Conservation (phyloP, 2,888 invertebrate species). For the Drosophila pullipes region DNA sequence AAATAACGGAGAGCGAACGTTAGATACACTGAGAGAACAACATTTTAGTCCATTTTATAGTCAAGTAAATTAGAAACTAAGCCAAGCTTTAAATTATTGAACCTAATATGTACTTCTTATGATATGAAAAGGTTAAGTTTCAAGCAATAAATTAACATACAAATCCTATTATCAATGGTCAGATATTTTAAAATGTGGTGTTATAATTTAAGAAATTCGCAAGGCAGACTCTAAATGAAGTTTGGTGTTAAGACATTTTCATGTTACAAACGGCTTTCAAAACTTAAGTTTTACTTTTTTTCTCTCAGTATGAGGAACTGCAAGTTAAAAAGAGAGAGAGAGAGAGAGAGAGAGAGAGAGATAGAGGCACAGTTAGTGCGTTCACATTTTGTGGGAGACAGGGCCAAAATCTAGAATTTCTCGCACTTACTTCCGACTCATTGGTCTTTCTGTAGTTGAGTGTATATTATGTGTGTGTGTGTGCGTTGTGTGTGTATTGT, state of each 20-base stretch:
- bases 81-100: neutral
- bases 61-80: neutral
- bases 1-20: constrained; percentile 40
- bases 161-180: neutral
- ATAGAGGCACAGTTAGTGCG: constrained; percentile 18
- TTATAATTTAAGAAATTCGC: too few relatives aligned
- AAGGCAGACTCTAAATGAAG: too few relatives aligned
- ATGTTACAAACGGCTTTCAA: neutral
- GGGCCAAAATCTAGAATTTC: constrained; percentile 56
- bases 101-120: neutral
- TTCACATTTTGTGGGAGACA: constrained; percentile 20
- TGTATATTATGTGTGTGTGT: constrained; percentile 14
- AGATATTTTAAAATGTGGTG: fast-evolving
- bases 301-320: neutral
- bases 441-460: constrained; percentile 54
- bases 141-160: neutral
- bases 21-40: constrained; percentile 1
- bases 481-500: constrained; percentile 7
- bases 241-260: too few relatives aligned
- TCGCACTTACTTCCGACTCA: constrained; percentile 78
- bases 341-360: neutral
- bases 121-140: neutral
- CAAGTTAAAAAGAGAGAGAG: neutral
- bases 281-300: neutral
- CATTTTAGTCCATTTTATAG: neutral